A percentile compares a stretch with the other conserved stretches of the same genome.
Conservation (phyloP, 2,113 vertebrate genomes). For the Grallaria varia region DNA sequence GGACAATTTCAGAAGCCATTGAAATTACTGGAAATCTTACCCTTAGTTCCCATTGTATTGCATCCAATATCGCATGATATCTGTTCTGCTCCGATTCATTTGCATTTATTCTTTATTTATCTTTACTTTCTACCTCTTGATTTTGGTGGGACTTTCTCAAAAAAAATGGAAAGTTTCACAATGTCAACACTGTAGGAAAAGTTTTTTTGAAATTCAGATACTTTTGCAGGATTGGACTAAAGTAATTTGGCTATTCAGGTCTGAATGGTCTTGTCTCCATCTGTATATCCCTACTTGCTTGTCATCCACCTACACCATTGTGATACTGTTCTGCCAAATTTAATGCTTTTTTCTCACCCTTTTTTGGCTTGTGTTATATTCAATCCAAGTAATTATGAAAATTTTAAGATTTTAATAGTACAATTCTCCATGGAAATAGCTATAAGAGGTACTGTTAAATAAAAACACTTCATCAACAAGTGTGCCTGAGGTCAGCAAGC, state of each 20-base stretch:
- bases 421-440: not conserved
- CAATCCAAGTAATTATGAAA: not conserved
- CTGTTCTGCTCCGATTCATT: not conserved
- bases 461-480: not conserved
- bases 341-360: not conserved
- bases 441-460: not conserved
- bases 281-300: not conserved
- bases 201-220: not conserved
- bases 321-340: not conserved
- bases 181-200: not conserved
- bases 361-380: not conserved
- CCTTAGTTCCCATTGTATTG: not conserved
- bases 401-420: not conserved
- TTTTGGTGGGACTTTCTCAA: not conserved
- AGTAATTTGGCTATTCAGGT: not conserved
- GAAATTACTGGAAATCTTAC: not conserved
- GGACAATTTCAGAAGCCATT: not conserved
- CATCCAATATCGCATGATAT: not conserved
- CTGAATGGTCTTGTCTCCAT: not conserved
- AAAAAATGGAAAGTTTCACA: not conserved
- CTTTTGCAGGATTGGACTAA: not conserved
- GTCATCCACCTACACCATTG: not conserved
- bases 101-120: not conserved
- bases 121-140: not conserved
- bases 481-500: not conserved